Percentiles rank a stretch among this genome's conserved stretches.
Conservation (phyloP, 2,113 vertebrate genomes). For the Neotoma lepida region DNA sequence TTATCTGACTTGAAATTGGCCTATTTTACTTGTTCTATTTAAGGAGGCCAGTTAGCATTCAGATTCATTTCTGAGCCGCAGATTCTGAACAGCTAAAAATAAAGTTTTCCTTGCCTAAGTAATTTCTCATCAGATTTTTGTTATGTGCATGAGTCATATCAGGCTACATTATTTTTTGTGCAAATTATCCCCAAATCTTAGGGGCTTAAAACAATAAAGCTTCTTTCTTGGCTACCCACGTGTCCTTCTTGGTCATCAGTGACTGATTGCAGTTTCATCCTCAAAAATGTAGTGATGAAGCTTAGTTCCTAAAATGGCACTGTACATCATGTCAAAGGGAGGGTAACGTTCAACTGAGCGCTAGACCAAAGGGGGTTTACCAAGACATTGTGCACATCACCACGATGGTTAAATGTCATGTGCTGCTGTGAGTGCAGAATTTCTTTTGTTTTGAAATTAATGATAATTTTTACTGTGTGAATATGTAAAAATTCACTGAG, state of each 20-base stretch:
- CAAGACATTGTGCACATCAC: not conserved
- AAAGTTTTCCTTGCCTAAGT: not conserved
- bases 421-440: not conserved
- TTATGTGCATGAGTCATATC: not conserved
- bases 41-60: not conserved
- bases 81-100: not conserved
- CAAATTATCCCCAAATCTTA: not conserved
- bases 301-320: not conserved
- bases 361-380: not conserved
- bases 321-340: too few species aligned
- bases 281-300: not conserved
- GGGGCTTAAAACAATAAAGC: not conserved
- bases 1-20: constrained; percentile 26
- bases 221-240: not conserved
- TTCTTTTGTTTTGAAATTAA: constrained; percentile 24
- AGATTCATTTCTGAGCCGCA: constrained; percentile 29
- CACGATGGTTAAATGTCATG: not conserved
- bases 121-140: constrained; percentile 34
- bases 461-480: not conserved
- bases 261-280: not conserved
- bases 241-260: not conserved
- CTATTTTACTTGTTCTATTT: not conserved
- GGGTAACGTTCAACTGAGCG: not conserved
- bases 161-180: not conserved
- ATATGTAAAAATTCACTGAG: not conserved